Base-by-base conservation (phyloP, 92 coral and sea anemone species). In the Epizoanthus rinbou region DNA sequence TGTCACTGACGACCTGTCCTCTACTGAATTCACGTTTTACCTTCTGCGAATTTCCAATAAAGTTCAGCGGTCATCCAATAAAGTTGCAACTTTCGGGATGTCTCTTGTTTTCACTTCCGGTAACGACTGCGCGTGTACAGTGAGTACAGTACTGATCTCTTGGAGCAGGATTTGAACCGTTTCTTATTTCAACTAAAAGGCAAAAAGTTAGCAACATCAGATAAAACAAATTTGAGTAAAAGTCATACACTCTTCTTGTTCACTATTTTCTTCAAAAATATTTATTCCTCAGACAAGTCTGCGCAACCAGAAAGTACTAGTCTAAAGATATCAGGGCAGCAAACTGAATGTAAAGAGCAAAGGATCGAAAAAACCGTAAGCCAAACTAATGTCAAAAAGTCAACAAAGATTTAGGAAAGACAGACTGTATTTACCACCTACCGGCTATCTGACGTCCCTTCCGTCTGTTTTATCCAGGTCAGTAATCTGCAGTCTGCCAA, bases 401-500 rank as follows among this genome's bases (percentile, higher is more conserved):
- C 14, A 47, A 47, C 53, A 47, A 47, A 47, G 14, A 47, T 47
- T 7, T 10, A 47, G 14, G 54, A 10, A 15, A 50, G 54, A 50
- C 54, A 50, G 54, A 50, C 17, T 15, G 56, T 11, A 19, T 3
- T 17, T 50, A 22, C 35, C 66, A 62, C 82, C 82, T 39, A 14
- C 58, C 24, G 10, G 66, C 16, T 62, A 78, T 23, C 58, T 41
- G 3, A 62, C 31, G 15, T 78, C 71, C 50, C 64, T 54, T 6
- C 23, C 72, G 11, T 78, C 59, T 4, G 57, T 43, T 22, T 50
- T 78, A 4, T 78, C 82, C 82, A 78, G 58, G 57, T 78, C 82
- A 1, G 71, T 78, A 78, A 78, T 78, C 69, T 78, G 82, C 58
- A 78, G 59, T 78, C 82, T 78, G 58, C 82, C 82, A 78, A 60